phyloP scores from a whole-genome alignment of 2,113 vertebrate species.

The Tringa solitaria region DNA sequence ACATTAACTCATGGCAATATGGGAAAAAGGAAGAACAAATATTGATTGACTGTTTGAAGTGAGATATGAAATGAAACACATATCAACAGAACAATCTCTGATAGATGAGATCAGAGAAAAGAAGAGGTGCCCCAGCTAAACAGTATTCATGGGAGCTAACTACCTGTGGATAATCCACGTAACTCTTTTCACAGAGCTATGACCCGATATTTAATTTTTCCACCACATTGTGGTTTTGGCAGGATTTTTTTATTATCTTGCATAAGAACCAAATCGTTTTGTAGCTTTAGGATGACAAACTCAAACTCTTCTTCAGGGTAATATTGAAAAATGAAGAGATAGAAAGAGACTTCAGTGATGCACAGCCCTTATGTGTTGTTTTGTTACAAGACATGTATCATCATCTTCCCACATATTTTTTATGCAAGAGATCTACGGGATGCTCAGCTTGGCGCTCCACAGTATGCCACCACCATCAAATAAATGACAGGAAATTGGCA shows the following conservation, averaged over 20 bases:
- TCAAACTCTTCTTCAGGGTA: background rate
- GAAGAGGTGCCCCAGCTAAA: background rate
- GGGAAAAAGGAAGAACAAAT: background rate
- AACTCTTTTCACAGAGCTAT: background rate
- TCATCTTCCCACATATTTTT: conserved; percentile 35
- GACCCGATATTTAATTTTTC: conserved; percentile 10
- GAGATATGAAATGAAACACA: background rate
- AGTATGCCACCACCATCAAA: background rate
- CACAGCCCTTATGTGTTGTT: background rate
- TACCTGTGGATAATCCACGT: conserved; percentile 32
- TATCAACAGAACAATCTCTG: background rate
- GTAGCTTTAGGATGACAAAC: conserved; percentile 32
- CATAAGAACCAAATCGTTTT: background rate
- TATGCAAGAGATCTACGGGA: background rate
- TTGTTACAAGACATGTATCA: conserved; percentile 47
- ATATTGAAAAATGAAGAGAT: conserved; percentile 16
- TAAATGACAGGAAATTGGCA: conserved; percentile 38
- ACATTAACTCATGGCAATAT: background rate
- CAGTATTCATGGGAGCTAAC: background rate
- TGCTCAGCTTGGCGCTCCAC: conserved; percentile 13
- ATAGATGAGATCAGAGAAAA: background rate
- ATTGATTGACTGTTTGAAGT: background rate
- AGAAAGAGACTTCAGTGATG: background rate
- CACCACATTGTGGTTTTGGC: background rate
- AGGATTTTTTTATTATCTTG: background rate